Evolutionary conservation across 1,140 invertebrate species (phyloP).

Genomic region (Macrotrachela quadricornifera): DNA sequence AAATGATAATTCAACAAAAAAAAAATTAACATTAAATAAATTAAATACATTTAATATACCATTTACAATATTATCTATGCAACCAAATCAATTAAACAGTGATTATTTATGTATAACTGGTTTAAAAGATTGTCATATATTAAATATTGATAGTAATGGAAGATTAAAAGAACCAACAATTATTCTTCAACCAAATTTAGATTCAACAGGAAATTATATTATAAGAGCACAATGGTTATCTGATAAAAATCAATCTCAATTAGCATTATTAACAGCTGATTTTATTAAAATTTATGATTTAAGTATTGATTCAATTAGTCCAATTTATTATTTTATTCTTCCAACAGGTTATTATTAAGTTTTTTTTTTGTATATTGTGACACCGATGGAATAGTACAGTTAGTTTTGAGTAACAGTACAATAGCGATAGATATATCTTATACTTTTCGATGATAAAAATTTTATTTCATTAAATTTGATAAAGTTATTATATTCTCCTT

Average conservation of each 20-base stretch:
- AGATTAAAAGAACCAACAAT: conserved; percentile 24
- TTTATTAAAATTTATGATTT: conserved; percentile 94
- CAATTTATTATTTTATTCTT: conserved; percentile 77
- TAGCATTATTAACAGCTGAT: conserved; percentile 77
- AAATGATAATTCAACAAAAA: background rate
- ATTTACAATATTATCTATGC: conserved; percentile 74
- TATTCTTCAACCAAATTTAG: conserved; percentile 66
- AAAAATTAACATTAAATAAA: conserved; percentile 5
- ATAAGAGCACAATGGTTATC: conserved; percentile 82
- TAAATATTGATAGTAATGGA: conserved; percentile 1
- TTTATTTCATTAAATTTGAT: too few species aligned
- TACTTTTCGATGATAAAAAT: too few species aligned
- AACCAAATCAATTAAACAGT: conserved; percentile 76
- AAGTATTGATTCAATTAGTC: conserved; percentile 55
- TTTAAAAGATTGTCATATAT: conserved; percentile 41
- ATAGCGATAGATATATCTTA: too few species aligned
- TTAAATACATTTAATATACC: conserved; percentile 55
- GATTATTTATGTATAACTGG: conserved; percentile 83
- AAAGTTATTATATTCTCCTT: too few species aligned
- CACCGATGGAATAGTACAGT: too few species aligned
- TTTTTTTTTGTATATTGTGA: too few species aligned
- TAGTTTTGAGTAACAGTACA: too few species aligned
- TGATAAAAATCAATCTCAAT: conserved; percentile 50
- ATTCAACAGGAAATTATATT: conserved; percentile 71
- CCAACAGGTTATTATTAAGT: conserved; percentile 56